Evolutionary conservation across 2,888 invertebrate genomes (phyloP), one percentile per base, ranked within the genome.

Genomic region (Pachymerium ferrugineum): DNA sequence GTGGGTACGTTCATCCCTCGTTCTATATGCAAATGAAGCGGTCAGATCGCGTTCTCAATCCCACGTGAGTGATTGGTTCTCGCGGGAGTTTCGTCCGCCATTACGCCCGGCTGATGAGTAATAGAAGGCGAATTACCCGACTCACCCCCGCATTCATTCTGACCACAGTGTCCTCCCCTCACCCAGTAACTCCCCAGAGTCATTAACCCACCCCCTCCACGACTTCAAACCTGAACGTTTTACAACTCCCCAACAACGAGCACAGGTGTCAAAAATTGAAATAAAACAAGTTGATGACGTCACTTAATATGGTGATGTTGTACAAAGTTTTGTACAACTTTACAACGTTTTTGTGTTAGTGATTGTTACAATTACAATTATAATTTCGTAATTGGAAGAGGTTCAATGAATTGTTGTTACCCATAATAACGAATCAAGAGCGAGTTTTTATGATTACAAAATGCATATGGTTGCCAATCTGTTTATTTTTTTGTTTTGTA

Each of bases 21-120:
- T 68, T 68, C 68, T 68, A 68, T 68, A 68, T 68, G 68, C 68
- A 68, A 68, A 68, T 68, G 68, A 68, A 68, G 68, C 68, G 68
- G 68, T 68, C 68, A 68, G 68, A 68, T 68, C 68, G 29, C 68
- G 68, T 30, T 14, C 68, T 28, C 28, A 68, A 68, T 68, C 68
- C 68, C 68, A 30, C 68, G 68, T 68, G 68, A 68, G 68, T 68
- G 30, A 68, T 68, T 68, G 68, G 68, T 68, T 68, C 68, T 68
- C 68, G 68, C 68, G 68, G 68, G 68, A 68, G 68, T 30, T 68
- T 68, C 68, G 29, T 30, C 68, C 68, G 68, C 68, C 68, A 68
- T 68, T 68, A 68, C 68, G 68, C 68, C 30, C 68, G 68, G 68
- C 68, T 30, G 68, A 68, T 68, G 68, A 68, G 68, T 68, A 68